phyloP scores from a whole-genome alignment of 1,140 invertebrate species.

The Chironomus tepperi region DNA sequence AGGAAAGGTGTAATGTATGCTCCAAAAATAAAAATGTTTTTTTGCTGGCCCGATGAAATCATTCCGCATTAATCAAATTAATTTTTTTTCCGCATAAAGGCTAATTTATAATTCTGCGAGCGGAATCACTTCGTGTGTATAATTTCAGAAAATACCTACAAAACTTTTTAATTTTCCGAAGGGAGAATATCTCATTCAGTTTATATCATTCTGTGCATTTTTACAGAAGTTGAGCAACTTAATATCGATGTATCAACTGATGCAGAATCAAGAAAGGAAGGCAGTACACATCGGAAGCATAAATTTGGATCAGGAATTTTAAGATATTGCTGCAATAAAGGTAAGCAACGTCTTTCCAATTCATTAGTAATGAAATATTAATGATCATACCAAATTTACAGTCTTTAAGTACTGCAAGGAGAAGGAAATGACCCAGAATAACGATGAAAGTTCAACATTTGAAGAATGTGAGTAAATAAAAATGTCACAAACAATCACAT shows the following conservation, averaged over 20 bases:
- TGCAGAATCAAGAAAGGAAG: background rate
- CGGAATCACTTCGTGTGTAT: no score
- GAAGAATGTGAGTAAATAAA: conserved; percentile 17
- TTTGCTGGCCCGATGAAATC: no score
- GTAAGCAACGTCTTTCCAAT: background rate
- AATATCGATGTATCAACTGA: conserved; percentile 5
- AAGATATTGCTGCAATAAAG: conserved; percentile 9
- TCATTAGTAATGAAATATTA: background rate
- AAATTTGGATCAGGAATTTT: background rate
- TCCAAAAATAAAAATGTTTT: no score
- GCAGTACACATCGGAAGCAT: background rate
- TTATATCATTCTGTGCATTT: background rate
- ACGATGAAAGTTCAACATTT: conserved; percentile 9
- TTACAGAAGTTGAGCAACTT: conserved; percentile 17
- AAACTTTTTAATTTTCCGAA: background rate
- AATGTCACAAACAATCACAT: background rate
- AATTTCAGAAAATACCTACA: background rate
- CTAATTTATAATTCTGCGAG: no score
- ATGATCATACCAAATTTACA: background rate
- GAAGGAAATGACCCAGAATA: background rate
- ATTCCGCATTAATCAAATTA: no score
- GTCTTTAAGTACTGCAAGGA: background rate
- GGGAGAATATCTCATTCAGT: background rate
- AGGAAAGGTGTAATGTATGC: no score
- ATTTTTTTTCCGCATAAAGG: no score